phyloP scores from a whole-genome alignment of 1,140 invertebrate species.

The Drosophila athabasca region DNA sequence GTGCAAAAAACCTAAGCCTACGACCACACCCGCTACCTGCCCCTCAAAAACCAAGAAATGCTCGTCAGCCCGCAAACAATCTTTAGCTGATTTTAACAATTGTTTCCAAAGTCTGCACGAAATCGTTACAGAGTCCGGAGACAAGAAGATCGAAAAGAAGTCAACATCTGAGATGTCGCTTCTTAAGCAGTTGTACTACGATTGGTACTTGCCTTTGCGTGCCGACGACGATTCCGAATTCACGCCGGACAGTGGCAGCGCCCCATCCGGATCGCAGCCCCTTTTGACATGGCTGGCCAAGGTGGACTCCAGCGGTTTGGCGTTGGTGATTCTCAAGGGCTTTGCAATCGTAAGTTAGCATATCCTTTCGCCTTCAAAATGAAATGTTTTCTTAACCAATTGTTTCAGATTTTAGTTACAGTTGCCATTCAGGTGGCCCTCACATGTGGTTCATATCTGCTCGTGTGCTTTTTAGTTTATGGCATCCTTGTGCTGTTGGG shows the following conservation, averaged over 20 bases:
- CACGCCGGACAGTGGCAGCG: neutral
- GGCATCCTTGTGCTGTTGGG: conserved; percentile 35
- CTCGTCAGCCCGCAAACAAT: conserved; percentile 17
- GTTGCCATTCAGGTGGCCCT: conserved; percentile 60
- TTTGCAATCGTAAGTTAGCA: conserved; percentile 54
- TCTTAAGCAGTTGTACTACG: conserved; percentile 49
- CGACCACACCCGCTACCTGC: neutral
- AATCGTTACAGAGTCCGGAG: neutral
- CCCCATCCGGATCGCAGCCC: conserved; percentile 10
- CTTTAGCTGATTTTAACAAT: conserved; percentile 54
- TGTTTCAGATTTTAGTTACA: conserved; percentile 60
- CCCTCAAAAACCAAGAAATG: conserved; percentile 12
- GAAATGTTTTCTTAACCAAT: conserved; percentile 23
- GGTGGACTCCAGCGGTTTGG: conserved; percentile 2
- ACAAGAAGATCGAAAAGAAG: conserved; percentile 32
- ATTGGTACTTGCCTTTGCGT: conserved; percentile 60
- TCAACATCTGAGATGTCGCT: conserved; percentile 27
- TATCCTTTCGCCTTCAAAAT: neutral
- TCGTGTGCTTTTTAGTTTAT: conserved; percentile 43
- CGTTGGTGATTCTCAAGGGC: conserved; percentile 22
- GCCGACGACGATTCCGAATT: conserved; percentile 3
- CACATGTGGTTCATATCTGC: conserved; percentile 34
- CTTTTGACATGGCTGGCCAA: conserved; percentile 4
- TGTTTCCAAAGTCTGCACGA: conserved; percentile 55
- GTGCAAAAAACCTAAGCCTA: neutral